These are phyloP conservation scores for Lasioglossum baleicum DNA, from an alignment of 1,140 invertebrate genomes.

Conservation along the genomic window DNA sequence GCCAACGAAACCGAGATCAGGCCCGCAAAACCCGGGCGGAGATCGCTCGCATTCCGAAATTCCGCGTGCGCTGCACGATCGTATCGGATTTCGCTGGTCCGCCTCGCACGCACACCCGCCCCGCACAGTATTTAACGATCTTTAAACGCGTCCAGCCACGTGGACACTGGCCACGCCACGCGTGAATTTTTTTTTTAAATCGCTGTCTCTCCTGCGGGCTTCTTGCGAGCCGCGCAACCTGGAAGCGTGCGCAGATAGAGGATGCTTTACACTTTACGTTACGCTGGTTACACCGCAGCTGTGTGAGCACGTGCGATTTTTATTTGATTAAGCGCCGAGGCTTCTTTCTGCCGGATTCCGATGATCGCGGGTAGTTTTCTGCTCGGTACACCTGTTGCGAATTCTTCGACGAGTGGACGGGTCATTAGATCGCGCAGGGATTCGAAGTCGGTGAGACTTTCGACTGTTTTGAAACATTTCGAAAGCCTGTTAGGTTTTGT, in stretches of 20 bases:
- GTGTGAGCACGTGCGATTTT: neutral
- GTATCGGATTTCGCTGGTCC: conserved; percentile 31
- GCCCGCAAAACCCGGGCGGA: neutral
- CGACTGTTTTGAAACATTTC: too few species aligned
- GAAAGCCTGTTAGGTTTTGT: too few species aligned
- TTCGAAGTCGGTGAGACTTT: too few species aligned
- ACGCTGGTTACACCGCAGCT: neutral
- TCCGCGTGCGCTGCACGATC: conserved; percentile 2
- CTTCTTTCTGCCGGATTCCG: neutral
- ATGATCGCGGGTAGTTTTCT: neutral
- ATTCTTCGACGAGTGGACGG: too few species aligned
- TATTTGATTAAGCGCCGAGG: neutral
- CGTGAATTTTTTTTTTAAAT: conserved; percentile 8
- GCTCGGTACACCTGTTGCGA: neutral
- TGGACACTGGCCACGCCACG: neutral
- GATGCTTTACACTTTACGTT: neutral
- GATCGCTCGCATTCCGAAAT: conserved; percentile 39
- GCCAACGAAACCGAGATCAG: conserved; percentile 24
- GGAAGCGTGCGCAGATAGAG: neutral
- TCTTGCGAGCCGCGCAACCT: neutral
- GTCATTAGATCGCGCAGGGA: too few species aligned
- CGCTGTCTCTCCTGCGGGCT: neutral
- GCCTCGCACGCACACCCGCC: neutral
- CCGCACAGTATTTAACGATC: conserved; percentile 9
- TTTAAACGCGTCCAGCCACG: conserved; percentile 5